Evolutionary conservation across 1,140 invertebrate genomes (phyloP), one percentile per base, ranked within the genome.

Genomic region (Calliphora vicina): DNA sequence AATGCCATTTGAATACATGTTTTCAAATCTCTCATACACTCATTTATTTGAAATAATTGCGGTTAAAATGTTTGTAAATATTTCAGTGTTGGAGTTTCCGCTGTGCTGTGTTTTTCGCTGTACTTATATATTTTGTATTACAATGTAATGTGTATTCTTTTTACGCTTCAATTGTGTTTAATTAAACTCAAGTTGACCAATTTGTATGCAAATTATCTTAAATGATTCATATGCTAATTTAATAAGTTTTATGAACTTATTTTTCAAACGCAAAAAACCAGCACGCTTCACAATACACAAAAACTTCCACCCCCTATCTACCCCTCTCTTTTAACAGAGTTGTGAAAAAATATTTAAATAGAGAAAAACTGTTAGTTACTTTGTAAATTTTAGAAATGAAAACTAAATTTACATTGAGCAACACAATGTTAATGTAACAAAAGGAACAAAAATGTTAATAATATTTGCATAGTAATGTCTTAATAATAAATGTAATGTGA

Each of bases 201-300:
- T 67, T 82, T 82, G 81, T 61, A 61, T 82, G 81, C 23, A 61
- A 82, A 82, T 82, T 61, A 67, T 29, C 29, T 45, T 35, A 67
- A 82, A 82, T 82, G 81, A 82, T 82, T 82, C 71, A 67, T 82
- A 82, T 82, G 81, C 81, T 67, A 82, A 82, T 82, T 82, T 50
- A 74, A 82, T 82, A 76, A 76, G 26, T 42, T 76, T 61, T 82
- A 57, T 57, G 50, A 57, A 71, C 80, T 82, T 82, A 67, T 67
- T 67, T 67, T 23, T 9, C 4, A 67, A 17, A 9, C 17, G 20
- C 20, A 2, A 20, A 67, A 20, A 17, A 20, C 20, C 23, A 57
- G 50, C 15, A 23, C 20, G 8, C 9, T 20, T n/a, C 50, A n/a
- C 17, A 17, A 61, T 17, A 61, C 13, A n/a, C 50, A 13, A 61